Percentiles rank a stretch among this genome's conserved stretches.
phyloP scores from a whole-genome alignment of 1,140 invertebrate species.

The Halesus radiatus region DNA sequence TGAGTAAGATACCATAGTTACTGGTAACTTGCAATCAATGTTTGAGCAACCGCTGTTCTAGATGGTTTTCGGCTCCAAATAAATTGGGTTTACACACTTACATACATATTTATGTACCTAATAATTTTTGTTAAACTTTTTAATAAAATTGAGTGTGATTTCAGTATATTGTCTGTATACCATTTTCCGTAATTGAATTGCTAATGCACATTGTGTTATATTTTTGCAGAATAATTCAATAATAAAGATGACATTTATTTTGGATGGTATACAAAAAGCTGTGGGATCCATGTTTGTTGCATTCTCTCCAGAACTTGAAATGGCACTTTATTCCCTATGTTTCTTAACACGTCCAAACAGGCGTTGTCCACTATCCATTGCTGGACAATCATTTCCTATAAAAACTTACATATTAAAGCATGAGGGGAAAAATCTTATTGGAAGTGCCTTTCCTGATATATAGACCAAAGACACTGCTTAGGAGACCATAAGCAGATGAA shows the following conservation, averaged over 20 bases:
- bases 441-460: slow-evolving; percentile 85
- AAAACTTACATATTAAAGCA: slow-evolving; percentile 80
- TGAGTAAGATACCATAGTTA: no score
- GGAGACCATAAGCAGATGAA: no score
- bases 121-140: no score
- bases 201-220: slow-evolving; percentile 51
- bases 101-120: no score
- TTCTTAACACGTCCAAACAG: slow-evolving; percentile 80
- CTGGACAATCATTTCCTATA: slow-evolving; percentile 78
- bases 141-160: no score
- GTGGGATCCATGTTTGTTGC: slow-evolving; percentile 88
- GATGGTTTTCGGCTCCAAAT: no score
- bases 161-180: no score
- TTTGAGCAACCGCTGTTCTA: no score
- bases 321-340: slow-evolving; percentile 92
- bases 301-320: slow-evolving; percentile 92
- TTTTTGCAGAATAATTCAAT: slow-evolving; percentile 81
- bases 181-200: no score
- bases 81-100: no score
- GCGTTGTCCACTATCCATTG: slow-evolving; percentile 80
- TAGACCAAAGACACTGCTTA: slow-evolving; percentile 60
- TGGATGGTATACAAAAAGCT: slow-evolving; percentile 81
- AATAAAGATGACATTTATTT: slow-evolving; percentile 81
- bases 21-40: no score
- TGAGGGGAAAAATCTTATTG: slow-evolving; percentile 80